A percentile compares a stretch with the other conserved stretches of the same genome.
phyloP scores from a whole-genome alignment of 1,140 invertebrate species.

The Phenacoccus solenopsis region DNA sequence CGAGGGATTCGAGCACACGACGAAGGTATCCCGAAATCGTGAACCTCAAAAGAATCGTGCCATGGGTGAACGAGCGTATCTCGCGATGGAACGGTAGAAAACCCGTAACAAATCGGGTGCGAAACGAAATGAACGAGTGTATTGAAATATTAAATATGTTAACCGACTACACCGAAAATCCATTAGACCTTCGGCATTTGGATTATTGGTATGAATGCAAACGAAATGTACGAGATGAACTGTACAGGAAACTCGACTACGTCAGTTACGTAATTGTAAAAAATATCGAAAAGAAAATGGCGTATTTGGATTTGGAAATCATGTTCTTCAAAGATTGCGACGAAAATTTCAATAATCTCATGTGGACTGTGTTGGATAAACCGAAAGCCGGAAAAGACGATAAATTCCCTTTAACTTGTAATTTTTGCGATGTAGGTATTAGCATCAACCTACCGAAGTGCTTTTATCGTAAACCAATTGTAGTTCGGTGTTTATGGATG shows the following conservation, averaged over 20 bases:
- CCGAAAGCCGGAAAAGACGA: neutral
- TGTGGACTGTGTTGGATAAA: neutral
- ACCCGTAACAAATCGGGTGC: neutral
- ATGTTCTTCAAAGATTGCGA: neutral
- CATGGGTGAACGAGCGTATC: neutral
- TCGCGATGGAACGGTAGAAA: neutral
- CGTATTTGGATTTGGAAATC: neutral
- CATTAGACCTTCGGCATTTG: neutral
- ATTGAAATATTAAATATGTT: neutral
- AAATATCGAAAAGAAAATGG: neutral
- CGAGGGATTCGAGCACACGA: neutral
- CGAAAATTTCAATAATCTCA: neutral
- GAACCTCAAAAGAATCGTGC: neutral
- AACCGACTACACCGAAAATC: neutral
- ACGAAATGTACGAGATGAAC: neutral
- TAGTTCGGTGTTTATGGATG: neutral
- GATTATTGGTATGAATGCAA: neutral
- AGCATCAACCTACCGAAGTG: neutral
- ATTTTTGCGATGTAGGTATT: neutral
- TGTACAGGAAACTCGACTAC: neutral
- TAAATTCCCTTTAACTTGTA: neutral
- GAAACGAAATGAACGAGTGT: neutral
- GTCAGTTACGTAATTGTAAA: neutral
- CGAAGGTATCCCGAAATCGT: neutral
- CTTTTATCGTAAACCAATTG: neutral